Evolutionary conservation across 30 jellyfish, hydroid and myxozoan species (phyloP), one percentile per base, ranked within the genome.

Genomic region (Sanderia malayensis): DNA sequence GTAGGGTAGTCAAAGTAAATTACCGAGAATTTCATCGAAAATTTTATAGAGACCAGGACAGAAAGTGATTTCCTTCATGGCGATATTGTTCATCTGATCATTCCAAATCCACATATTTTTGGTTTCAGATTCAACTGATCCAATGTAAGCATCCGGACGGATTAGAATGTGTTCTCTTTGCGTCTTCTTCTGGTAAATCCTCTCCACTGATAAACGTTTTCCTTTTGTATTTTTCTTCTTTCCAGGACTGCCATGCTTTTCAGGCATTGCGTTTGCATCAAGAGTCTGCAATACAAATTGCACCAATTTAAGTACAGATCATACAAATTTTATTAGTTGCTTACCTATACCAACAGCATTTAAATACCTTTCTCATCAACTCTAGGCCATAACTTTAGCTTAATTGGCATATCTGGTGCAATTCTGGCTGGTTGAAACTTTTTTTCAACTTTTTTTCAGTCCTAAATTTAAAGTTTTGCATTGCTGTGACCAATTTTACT

Each of bases 81-180:
- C 82, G 65, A 94, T 88, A 6, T 90, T 61, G 17, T 80, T 67
- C 32, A 70, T 41, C 1, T 83, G 88, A 0, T 87, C 96, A 73
- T 94, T 94, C 96, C 95, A 88, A 3, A 94, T 66, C 99, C 99
- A 94, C 99, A 94, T 94, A 71, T 23, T 76, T 61, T 94, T 97
- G 8, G 30, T 44, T 1, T 82, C 83, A n/a, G 93, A 84, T 60
- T 88, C 96, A 41, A 93, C 76, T 13, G 99, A 87, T 32, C 99
- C 99, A 72, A 94, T 85, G 76, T 94, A 94, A 2, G 99, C 75
- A 73, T 94, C 99, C 15, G 99, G 99, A 23, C 99, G 97, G 27
- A 87, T 86, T 21, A 94, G 62, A 33, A 94, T 94, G 60, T 94
- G 99, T 28, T 94, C 99, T 24, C 94, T 53, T 69, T 87, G 99